These are phyloP conservation scores for Cephalopterus ornatus DNA, from an alignment of 2,113 vertebrate species.

Conservation along the genomic window DNA sequence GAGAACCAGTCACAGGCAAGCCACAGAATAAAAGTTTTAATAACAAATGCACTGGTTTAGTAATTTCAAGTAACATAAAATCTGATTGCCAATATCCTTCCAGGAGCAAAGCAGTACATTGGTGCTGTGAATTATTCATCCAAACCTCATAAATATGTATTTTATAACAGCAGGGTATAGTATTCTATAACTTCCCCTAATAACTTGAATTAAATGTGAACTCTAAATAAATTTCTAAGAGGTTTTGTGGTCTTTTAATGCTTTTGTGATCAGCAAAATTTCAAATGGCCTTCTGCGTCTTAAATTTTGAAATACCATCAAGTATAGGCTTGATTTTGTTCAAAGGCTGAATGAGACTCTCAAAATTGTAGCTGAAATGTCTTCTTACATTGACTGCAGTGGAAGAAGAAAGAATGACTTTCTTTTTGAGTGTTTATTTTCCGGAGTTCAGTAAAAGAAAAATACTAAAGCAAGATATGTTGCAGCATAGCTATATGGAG, in stretches of 20 bases:
- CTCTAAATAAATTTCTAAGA: slow-evolving; percentile 26
- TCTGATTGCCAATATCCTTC: slow-evolving; percentile 2
- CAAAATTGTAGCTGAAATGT: neutral
- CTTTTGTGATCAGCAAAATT: neutral
- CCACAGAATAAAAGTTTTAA: neutral
- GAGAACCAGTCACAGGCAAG: neutral
- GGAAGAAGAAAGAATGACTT: neutral
- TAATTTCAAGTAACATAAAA: slow-evolving; percentile 6
- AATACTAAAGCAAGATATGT: neutral
- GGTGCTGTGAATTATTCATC: slow-evolving; percentile 23
- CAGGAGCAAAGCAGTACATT: neutral
- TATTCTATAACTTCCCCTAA: neutral
- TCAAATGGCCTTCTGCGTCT: neutral
- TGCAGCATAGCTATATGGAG: neutral
- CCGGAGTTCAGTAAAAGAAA: neutral
- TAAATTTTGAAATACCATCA: neutral
- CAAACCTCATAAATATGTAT: slow-evolving; percentile 31
- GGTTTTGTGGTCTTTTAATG: neutral
- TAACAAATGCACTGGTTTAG: neutral
- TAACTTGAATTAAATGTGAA: slow-evolving; percentile 6
- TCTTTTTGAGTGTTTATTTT: neutral
- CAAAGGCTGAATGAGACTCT: neutral
- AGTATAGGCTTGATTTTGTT: neutral
- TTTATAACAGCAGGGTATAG: neutral
- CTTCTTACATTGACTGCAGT: neutral